Base-by-base conservation (phyloP, 2,113 vertebrate species). In the Hydrolagus affinis region DNA sequence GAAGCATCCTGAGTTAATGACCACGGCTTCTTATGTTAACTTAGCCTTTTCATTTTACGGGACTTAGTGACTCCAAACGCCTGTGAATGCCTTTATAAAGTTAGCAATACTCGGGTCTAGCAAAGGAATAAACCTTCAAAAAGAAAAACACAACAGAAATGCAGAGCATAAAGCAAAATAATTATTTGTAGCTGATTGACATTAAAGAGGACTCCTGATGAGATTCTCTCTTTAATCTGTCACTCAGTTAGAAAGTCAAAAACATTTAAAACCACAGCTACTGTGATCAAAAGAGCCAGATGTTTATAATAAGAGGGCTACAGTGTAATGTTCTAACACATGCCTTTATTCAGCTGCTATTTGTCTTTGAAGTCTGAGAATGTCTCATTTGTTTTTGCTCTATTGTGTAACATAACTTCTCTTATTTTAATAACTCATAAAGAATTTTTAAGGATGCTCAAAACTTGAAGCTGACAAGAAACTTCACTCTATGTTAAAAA, bases 201-300 rank as follows among this genome's bases (percentile, higher is more conserved):
- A n/a, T 75, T 75, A 75, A 75, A 75, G 56, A 32, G 9, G 32
- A 56, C 32, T 75, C 17, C 9, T 56, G 56, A 74, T 74, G 32
- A 56, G 73, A 19, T 44, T 75, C 30, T 12, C 71, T 56, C 30
- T 56, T 75, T 56, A 75, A 75, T 75, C n/a, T n/a, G 21, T n/a
- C 57, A 78, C 11, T 76, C 74, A 76, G 60, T 78, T 25, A 78
- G 25, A 60, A 78, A 78, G 57, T 78, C 75, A 78, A 56, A 76
- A 7, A n/a, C 57, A 15, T 60, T 78, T 60, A 14, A 75, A 75
- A 21, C 19, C 44, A 74, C 56, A 59, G 14, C 44, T 23, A 28
- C 10, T 17, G 30, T 78, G 75, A 59, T 60, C 21, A 15, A 1
- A 75, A 75, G 32, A 75, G 73, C 15, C 75, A 78, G 75, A 60